A percentile compares a stretch with the other conserved stretches of the same genome.
These are phyloP conservation scores for Phyllotreta cruciferae DNA, from an alignment of 2,888 invertebrate species.

Conservation along the genomic window DNA sequence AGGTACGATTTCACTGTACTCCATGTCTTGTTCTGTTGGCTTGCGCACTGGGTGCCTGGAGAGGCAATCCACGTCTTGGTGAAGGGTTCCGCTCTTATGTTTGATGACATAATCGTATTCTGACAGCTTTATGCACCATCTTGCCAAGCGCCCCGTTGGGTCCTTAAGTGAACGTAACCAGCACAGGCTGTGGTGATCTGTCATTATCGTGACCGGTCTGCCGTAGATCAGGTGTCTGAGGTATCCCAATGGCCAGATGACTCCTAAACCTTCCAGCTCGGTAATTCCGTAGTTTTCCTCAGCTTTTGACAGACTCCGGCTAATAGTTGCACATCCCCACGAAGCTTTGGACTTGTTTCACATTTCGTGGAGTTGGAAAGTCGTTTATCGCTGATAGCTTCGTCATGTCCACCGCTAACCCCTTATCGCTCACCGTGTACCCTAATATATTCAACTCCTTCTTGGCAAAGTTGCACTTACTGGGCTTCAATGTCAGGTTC, in stretches of 20 bases:
- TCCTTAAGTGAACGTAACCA: slow-evolving; percentile 10
- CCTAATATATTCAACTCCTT: too few species aligned
- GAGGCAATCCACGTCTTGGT: neutral
- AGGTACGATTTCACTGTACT: neutral
- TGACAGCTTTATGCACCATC: too few species aligned
- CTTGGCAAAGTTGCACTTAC: too few species aligned
- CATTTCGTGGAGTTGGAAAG: too few species aligned
- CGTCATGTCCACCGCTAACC: too few species aligned
- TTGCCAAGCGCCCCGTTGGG: neutral
- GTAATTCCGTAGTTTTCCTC: slow-evolving; percentile 1
- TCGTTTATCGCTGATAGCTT: too few species aligned
- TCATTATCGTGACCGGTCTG: slow-evolving; percentile 4
- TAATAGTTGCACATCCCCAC: neutral
- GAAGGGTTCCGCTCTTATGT: too few species aligned
- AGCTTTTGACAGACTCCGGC: slow-evolving; percentile 13
- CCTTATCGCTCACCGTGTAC: too few species aligned
- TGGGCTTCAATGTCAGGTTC: too few species aligned
- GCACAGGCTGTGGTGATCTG: slow-evolving; percentile 16
- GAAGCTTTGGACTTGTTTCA: too few species aligned
- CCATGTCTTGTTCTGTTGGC: neutral
- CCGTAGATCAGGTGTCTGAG: slow-evolving; percentile 10
- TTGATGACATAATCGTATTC: too few species aligned
- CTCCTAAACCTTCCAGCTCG: slow-evolving; percentile 11
- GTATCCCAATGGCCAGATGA: slow-evolving; percentile 4
- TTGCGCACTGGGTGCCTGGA: neutral